Evolutionary conservation across 1,140 invertebrate species (phyloP).

Genomic region (Drosophila ficusphila): DNA sequence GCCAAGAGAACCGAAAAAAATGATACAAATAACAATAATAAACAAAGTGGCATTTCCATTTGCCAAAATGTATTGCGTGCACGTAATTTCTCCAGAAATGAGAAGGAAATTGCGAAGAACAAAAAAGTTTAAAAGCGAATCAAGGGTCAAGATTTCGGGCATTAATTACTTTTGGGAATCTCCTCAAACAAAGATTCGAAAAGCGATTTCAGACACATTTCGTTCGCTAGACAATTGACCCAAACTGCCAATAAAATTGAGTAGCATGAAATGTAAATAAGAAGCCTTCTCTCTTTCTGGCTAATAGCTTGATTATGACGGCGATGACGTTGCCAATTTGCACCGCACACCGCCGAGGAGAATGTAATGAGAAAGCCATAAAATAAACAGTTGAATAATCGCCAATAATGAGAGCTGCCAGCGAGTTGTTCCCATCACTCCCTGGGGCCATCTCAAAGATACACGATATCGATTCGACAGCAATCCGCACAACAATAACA

Average conservation of each 20-base stretch:
- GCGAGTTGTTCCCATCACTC: slow-evolving; percentile 39
- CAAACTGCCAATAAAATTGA: slow-evolving; percentile 81
- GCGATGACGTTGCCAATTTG: slow-evolving; percentile 75
- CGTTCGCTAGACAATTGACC: slow-evolving; percentile 71
- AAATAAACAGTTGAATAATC: slow-evolving; percentile 82
- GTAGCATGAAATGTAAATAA: slow-evolving; percentile 79
- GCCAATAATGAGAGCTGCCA: slow-evolving; percentile 63
- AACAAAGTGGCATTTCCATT: slow-evolving; percentile 32
- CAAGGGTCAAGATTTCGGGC: slow-evolving; percentile 20
- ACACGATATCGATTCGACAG: slow-evolving; percentile 74
- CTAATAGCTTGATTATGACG: slow-evolving; percentile 76
- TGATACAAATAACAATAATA: slow-evolving; percentile 24
- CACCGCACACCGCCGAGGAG: slow-evolving; percentile 28
- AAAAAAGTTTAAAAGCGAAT: slow-evolving; percentile 16
- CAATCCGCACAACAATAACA: slow-evolving; percentile 24
- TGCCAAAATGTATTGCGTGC: slow-evolving; percentile 6
- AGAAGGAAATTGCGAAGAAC: background rate
- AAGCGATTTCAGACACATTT: slow-evolving; percentile 51
- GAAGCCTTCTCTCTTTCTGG: slow-evolving; percentile 50
- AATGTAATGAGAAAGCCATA: slow-evolving; percentile 78
- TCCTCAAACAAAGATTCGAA: slow-evolving; percentile 28
- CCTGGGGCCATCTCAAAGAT: slow-evolving; percentile 47
- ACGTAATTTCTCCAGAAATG: background rate
- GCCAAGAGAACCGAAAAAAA: slow-evolving; percentile 21
- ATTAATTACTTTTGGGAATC: slow-evolving; percentile 46